These are phyloP conservation scores for Yponomeuta cagnagella DNA, from an alignment of 2,888 invertebrate genomes.

Conservation along the genomic window DNA sequence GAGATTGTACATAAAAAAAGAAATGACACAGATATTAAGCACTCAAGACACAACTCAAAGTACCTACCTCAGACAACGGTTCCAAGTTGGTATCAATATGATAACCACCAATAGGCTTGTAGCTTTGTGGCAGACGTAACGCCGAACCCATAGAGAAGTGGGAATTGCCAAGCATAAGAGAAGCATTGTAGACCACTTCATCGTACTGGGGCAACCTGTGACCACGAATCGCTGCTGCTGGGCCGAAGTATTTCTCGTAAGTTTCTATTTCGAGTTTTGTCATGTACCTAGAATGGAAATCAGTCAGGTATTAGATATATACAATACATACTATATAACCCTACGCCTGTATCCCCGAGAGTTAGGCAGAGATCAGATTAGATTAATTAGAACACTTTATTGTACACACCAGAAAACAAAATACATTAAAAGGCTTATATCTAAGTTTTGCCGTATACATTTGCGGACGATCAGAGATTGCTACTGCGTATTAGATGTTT, in stretches of 20 bases:
- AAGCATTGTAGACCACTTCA: slow-evolving; percentile 15
- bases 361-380: no score
- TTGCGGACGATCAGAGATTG: no score
- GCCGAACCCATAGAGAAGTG: slow-evolving; percentile 16
- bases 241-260: slow-evolving; percentile 13
- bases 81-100: slow-evolving; percentile 14
- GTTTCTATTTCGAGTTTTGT: background rate
- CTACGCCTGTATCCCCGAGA: no score
- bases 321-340: no score
- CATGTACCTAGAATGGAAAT: background rate
- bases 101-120: slow-evolving; percentile 17
- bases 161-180: slow-evolving; percentile 17
- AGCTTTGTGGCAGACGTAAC: slow-evolving; percentile 17
- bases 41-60: background rate
- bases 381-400: no score
- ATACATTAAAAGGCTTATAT: no score
- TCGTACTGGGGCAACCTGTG: slow-evolving; percentile 9
- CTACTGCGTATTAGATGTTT: no score
- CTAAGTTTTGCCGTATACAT: no score
- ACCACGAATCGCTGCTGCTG: slow-evolving; percentile 12
- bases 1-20: background rate
- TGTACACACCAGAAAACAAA: no score
- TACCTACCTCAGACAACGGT: slow-evolving; percentile 18
- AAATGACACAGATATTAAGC: background rate
- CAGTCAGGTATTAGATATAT: no score